phyloP scores from a whole-genome alignment of 2,113 vertebrate species.

The Telmatochromis sp. region DNA sequence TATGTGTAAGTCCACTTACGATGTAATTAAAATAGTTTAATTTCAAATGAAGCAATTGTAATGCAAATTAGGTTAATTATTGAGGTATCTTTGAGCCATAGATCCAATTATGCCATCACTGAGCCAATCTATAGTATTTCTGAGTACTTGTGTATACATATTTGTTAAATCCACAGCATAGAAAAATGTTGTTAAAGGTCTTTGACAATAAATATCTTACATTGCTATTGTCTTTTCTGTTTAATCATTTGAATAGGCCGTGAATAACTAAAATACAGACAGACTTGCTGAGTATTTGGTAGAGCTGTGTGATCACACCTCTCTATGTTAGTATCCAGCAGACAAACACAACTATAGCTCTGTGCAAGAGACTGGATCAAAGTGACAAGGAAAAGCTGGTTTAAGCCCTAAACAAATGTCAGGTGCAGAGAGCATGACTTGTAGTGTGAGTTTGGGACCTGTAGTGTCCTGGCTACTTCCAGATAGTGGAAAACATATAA shows the following conservation, averaged over 20 bases:
- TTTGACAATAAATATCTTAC: background rate
- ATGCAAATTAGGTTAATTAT: background rate
- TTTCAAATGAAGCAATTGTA: background rate
- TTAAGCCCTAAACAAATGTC: background rate
- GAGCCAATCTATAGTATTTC: background rate
- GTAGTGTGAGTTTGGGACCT: background rate
- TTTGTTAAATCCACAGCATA: background rate
- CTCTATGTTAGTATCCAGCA: background rate
- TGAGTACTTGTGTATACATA: background rate
- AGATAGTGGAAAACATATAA: background rate
- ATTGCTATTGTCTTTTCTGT: background rate
- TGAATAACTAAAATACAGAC: background rate
- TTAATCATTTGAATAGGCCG: background rate
- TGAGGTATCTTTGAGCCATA: background rate
- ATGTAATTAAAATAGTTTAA: background rate
- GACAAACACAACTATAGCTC: background rate
- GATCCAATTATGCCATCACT: background rate
- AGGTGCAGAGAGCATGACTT: background rate
- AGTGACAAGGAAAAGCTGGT: background rate
- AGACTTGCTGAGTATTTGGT: background rate
- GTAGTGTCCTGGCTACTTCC: background rate
- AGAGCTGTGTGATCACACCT: background rate
- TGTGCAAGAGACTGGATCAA: background rate
- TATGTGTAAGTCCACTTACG: rapidly evolving
- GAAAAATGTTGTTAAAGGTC: background rate